These are phyloP conservation scores for Odontocerum albicorne DNA, from an alignment of 2,888 invertebrate species.

Conservation along the genomic window DNA sequence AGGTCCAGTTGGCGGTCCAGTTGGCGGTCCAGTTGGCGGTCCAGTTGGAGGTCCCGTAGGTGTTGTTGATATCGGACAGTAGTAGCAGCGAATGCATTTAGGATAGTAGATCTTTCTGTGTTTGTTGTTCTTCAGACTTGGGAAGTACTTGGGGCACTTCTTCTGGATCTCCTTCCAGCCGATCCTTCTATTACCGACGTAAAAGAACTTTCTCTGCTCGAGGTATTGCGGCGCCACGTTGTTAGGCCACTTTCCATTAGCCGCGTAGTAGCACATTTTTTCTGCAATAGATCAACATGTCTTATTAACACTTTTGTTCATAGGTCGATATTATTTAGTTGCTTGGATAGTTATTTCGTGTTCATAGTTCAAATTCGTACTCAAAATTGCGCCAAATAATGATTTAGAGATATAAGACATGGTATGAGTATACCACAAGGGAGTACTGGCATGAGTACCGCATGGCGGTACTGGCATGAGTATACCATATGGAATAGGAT, in stretches of 20 bases:
- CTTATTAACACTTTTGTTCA: too few species aligned
- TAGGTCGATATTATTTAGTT: too few species aligned
- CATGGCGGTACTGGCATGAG: too few species aligned
- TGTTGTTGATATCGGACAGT: constrained; percentile 48
- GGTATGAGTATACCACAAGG: too few species aligned
- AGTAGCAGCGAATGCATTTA: constrained; percentile 3
- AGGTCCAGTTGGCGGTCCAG: constrained; percentile 5
- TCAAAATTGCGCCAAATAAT: too few species aligned
- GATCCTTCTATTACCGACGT: constrained; percentile 4
- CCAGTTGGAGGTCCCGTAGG: constrained; percentile 42
- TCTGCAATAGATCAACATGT: too few species aligned
- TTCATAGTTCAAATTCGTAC: too few species aligned
- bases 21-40: constrained; percentile 21
- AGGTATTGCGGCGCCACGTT: background rate
- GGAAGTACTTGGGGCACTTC: constrained; percentile 11
- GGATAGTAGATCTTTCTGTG: constrained; percentile 16
- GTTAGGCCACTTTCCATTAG: constrained; percentile 1
- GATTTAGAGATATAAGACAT: too few species aligned
- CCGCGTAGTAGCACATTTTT: constrained; percentile 13
- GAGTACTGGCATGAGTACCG: too few species aligned
- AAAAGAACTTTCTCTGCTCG: constrained; percentile 12
- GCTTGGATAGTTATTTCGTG: too few species aligned
- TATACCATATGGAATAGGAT: too few species aligned
- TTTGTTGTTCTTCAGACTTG: background rate
- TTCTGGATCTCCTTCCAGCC: constrained; percentile 5